These are phyloP conservation scores for Propithecus perrieri DNA, from an alignment of 2,797 vertebrate genomes.

Conservation along the genomic window DNA sequence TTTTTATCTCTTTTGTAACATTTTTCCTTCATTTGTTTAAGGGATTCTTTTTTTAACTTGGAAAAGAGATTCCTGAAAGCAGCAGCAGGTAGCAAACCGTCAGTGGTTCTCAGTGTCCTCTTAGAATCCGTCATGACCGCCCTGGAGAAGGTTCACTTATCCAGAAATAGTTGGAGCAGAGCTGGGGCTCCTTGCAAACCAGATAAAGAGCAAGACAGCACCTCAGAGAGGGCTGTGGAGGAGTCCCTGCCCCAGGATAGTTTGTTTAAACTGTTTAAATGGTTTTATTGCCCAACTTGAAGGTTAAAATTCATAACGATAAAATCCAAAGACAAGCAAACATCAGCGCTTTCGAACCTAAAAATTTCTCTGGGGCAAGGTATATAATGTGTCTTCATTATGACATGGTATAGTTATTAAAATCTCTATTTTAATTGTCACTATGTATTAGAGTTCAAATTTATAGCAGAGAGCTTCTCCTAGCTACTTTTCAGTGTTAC, in stretches of 20 bases:
- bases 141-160: neutral
- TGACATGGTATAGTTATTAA: neutral
- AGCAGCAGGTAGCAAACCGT: neutral
- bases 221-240: neutral
- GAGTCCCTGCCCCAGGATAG: neutral
- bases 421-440: neutral
- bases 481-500: neutral
- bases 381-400: neutral
- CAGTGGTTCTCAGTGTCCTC: neutral
- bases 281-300: neutral
- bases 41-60: neutral
- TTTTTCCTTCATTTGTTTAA: neutral
- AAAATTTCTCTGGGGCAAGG: neutral
- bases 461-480: neutral
- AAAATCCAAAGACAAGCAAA: constrained; percentile 32
- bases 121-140: neutral
- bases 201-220: neutral
- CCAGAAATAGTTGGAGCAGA: neutral
- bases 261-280: neutral
- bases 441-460: neutral
- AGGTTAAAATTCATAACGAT: neutral
- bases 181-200: neutral
- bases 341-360: neutral
- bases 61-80: constrained; percentile 45
- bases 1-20: neutral